Base-by-base conservation (phyloP, 1,140 invertebrate genomes). In the Temnothorax longispinosus region DNA sequence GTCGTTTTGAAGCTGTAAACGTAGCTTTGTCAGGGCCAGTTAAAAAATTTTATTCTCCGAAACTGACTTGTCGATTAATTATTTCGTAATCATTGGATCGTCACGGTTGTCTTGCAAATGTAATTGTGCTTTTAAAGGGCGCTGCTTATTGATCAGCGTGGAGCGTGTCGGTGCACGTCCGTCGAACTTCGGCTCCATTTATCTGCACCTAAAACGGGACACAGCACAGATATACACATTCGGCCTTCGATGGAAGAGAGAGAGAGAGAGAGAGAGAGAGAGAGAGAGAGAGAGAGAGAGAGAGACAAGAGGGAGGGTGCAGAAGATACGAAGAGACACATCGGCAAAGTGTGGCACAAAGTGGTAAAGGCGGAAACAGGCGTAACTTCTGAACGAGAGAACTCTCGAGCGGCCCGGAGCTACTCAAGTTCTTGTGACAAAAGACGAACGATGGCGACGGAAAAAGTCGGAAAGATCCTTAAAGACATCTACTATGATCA, bases 401-500 rank as follows among this genome's bases (percentile, higher is more conserved):
- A 11, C 2, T 15, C 50, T 52, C 15, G 52, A 54, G 18, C 18
- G 18, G 6, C 18, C 1, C 54, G 54, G n/a, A n/a, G 54, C 11
- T 2, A 67, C 18, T 21, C 10, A 67, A 13, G n/a, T 67, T 67
- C 4, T 38, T 0, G n/a, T 2, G 4, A 84, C 41, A 84, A 50
- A 84, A 74, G 69, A 75, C 80, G 6, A 18, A 60, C n/a, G 4
- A 82, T 81, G 21, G 41, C 41, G 13, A 44, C 18, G 50, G 41
- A 35, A 35, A 75, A 21, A 11, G 10, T 84, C 1, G 32, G 8
- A 2, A 74, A 75, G 10, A 18, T 62, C 8, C 0, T 84, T 2
- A 84, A 84, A 74, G 69, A 84, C 2, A 6, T 84, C 5, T 84
- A 75, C 54, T 18, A 75, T 0, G 80, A 84, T 38, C 54, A 47